These are phyloP conservation scores for Sorex maritimensis DNA, from an alignment of 2,797 vertebrate species.

Conservation along the genomic window DNA sequence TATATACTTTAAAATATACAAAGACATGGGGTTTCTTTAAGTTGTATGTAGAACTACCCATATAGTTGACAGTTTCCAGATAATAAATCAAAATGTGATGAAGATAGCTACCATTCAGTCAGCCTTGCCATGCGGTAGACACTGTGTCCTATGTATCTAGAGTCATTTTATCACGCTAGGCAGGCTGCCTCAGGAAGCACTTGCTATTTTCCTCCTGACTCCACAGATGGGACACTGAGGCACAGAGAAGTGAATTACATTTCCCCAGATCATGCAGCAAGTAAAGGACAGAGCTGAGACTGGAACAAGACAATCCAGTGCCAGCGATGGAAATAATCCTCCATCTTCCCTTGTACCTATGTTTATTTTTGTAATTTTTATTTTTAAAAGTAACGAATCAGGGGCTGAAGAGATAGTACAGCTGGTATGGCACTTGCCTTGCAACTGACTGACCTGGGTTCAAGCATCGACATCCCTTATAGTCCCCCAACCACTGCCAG, in stretches of 20 bases:
- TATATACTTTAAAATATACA: background rate
- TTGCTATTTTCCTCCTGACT: background rate
- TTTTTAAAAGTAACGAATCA: too few relatives aligned
- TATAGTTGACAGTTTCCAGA: background rate
- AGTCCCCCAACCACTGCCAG: too few relatives aligned
- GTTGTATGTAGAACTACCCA: background rate
- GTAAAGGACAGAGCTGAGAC: background rate
- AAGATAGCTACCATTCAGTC: background rate
- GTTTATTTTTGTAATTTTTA: background rate
- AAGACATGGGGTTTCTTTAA: background rate
- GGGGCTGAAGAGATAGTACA: too few relatives aligned
- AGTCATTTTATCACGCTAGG: background rate
- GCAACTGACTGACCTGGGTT: too few relatives aligned
- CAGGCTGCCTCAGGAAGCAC: background rate
- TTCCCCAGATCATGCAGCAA: background rate
- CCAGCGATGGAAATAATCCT: background rate
- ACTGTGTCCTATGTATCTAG: background rate
- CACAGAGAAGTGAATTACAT: conserved; percentile 3
- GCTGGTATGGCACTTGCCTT: too few relatives aligned
- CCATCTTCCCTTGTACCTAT: background rate
- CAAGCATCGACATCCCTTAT: too few relatives aligned
- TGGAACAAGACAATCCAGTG: background rate
- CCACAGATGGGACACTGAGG: background rate
- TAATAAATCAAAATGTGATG: background rate
- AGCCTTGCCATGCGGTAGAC: background rate